phyloP scores from a whole-genome alignment of 2,113 vertebrate species.

The Cyprichromis sp. region DNA sequence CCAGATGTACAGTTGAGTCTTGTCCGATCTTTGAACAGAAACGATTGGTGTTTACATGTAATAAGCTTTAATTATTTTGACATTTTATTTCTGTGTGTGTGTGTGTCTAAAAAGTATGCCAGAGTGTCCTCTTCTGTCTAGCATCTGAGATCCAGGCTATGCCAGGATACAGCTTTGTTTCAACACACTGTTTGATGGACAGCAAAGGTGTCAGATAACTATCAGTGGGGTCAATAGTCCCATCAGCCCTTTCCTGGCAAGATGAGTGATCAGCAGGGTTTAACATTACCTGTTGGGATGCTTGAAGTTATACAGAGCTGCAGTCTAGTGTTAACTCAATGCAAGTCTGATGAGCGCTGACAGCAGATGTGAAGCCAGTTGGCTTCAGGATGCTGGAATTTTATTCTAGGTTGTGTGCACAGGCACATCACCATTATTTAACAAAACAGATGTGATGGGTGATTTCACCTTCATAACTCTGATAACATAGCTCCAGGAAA shows the following conservation, averaged over 20 bases:
- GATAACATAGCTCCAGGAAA: background rate
- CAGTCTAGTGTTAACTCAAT: background rate
- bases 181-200: background rate
- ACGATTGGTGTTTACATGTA: background rate
- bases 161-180: background rate
- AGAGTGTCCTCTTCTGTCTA: background rate
- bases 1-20: background rate
- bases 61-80: background rate
- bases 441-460: conserved; percentile 1
- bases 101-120: background rate
- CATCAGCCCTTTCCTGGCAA: background rate
- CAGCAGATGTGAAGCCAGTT: background rate
- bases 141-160: background rate
- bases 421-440: background rate
- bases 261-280: background rate
- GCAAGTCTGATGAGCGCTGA: background rate
- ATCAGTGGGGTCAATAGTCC: background rate
- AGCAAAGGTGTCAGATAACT: background rate
- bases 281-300: conserved; percentile 1
- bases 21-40: background rate
- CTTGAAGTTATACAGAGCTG: background rate
- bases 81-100: background rate
- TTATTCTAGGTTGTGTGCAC: background rate
- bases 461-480: background rate
- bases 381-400: background rate